Evolutionary conservation across 2,888 invertebrate species (phyloP), one percentile per base, ranked within the genome.

Genomic region (Tigriopus californicus): DNA sequence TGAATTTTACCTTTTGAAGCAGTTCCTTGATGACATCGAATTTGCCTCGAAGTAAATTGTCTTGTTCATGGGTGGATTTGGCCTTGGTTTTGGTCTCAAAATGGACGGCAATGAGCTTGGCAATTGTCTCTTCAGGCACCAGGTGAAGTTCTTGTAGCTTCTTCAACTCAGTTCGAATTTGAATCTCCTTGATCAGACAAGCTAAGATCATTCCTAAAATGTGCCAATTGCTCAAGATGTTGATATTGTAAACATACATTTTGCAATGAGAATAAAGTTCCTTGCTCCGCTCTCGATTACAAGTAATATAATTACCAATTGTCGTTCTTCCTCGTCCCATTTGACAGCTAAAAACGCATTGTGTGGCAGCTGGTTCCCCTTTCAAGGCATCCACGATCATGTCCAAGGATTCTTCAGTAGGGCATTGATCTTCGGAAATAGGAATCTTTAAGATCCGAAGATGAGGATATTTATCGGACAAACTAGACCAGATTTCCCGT

Each of bases 1-100:
- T n/a, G n/a, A n/a, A n/a, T n/a, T 33, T 52, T 25, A 52, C 52
- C 22, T 57, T 57, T 42, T 57, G 46, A 13, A 57, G 46, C 13
- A 57, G 57, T 25, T 57, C 57, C 20, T 57, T 57, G 15, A 57
- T 57, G 46, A 57, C 57, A 44, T 57, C 57, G 10, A 57, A 57
- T 24, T 57, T 46, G n/a, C 57, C 57, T 33, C 25, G 18, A 20
- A 57, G 42, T 20, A 57, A 44, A 46, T 44, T 44, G 46, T 57
- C 57, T 15, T 57, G 46, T 1, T 46, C 57, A 20, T 57, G 46
- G 13, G 11, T 44, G 13, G 20, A 15, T 20, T 25, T 44, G 41
- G 55, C 41, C 10, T 41, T 18, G 22, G 13, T 11, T 33, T 33
- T 33, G 15, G 57, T 42, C 22, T 57, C 57, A 42, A 57, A 57